Evolutionary conservation across 2,888 invertebrate species (phyloP).

Genomic region (Eugnorisma glareosa): DNA sequence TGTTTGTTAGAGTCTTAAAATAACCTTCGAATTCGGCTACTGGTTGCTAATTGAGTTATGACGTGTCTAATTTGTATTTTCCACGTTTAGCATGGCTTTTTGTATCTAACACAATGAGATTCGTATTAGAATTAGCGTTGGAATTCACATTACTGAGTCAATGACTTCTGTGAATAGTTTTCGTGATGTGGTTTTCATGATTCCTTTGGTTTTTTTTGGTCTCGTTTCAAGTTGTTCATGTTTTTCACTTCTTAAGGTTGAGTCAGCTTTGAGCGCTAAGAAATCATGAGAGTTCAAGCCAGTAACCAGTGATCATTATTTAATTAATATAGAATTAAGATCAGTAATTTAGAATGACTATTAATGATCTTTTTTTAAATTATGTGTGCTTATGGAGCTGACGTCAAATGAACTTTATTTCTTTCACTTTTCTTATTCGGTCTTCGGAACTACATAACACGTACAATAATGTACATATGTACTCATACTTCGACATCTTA

Average conservation of each 20-base stretch:
- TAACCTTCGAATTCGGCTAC: slow-evolving; percentile 23
- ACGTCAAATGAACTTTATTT: no score
- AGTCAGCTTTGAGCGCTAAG: not conserved
- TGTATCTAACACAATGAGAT: slow-evolving; percentile 42
- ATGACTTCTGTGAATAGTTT: slow-evolving; percentile 42
- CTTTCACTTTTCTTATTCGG: not conserved
- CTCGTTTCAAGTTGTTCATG: not conserved
- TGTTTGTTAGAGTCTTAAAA: slow-evolving; percentile 14
- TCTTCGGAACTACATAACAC: not conserved
- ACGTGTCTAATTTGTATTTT: slow-evolving; percentile 49
- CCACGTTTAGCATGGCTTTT: slow-evolving; percentile 44
- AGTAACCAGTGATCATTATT: not conserved
- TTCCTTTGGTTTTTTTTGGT: slow-evolving; percentile 7
- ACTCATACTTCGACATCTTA: not conserved
- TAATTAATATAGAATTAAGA: not conserved
- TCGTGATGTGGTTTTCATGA: slow-evolving; percentile 30
- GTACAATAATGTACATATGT: not conserved
- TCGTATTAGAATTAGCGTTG: slow-evolving; percentile 42
- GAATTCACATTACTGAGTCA: slow-evolving; percentile 41
- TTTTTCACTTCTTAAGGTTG: slow-evolving; percentile 4
- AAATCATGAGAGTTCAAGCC: not conserved
- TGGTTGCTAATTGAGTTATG: slow-evolving; percentile 55
- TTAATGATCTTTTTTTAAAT: no score
- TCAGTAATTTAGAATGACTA: not conserved
- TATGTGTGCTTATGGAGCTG: no score